Percentiles rank a stretch among this genome's conserved stretches.
These are phyloP conservation scores for Heliocidaris tuberculata DNA, from an alignment of 35 echinoderm and acorn worm genomes.

Conservation along the genomic window DNA sequence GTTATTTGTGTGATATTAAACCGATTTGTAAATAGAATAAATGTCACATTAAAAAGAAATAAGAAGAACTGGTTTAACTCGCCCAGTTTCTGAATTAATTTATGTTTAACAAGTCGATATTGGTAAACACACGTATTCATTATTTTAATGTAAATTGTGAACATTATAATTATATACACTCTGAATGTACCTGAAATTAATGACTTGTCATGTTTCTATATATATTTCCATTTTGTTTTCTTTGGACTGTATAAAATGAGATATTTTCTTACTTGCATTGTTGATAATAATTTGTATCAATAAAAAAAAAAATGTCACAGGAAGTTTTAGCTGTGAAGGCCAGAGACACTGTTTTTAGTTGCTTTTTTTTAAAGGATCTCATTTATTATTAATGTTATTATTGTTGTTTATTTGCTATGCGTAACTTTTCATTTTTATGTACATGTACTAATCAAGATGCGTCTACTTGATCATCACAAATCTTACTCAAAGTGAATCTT, in stretches of 20 bases:
- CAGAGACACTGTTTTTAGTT: neutral
- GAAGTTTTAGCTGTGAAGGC: neutral
- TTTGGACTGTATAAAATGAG: conserved; percentile 38
- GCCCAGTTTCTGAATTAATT: neutral
- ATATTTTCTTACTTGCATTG: conserved; percentile 40
- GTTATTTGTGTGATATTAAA: neutral
- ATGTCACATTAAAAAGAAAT: neutral
- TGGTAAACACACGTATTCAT: neutral
- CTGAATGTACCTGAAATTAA: neutral
- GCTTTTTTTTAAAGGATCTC: neutral
- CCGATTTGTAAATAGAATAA: neutral
- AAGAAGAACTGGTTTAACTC: neutral
- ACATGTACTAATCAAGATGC: neutral
- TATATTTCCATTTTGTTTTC: conserved; percentile 10
- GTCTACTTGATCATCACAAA: neutral
- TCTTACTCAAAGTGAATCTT: neutral
- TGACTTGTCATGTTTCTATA: neutral
- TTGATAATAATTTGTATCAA: conserved; percentile 2
- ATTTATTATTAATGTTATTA: neutral
- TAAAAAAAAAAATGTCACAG: neutral
- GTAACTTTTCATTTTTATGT: neutral
- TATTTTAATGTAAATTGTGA: neutral
- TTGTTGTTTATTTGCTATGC: neutral
- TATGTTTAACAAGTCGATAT: neutral
- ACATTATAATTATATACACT: neutral